These are phyloP conservation scores for Aldrovandia affinis DNA, from an alignment of 2,797 vertebrate genomes.

Conservation along the genomic window DNA sequence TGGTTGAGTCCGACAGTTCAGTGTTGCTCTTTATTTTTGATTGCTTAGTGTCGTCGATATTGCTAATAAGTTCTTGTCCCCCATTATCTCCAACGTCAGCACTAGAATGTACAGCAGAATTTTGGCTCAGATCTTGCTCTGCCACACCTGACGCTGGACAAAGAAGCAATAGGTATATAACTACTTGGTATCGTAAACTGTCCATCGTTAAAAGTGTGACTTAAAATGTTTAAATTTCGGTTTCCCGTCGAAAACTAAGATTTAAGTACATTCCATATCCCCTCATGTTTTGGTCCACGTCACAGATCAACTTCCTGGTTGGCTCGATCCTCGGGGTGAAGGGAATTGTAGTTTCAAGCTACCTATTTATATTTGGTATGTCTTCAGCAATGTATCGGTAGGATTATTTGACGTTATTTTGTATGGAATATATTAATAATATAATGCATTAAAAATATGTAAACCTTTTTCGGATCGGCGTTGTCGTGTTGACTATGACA, in stretches of 20 bases:
- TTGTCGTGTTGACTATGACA: too few relatives aligned
- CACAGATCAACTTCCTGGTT: conserved; percentile 56
- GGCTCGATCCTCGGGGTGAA: background rate
- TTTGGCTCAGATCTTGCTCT: conserved; percentile 25
- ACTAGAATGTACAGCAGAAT: conserved; percentile 28
- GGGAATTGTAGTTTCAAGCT: conserved; percentile 37
- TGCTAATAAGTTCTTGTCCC: conserved; percentile 12
- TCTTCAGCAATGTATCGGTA: background rate
- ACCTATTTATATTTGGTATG: background rate
- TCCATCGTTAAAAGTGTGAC: conserved; percentile 55
- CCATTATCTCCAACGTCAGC: conserved; percentile 5
- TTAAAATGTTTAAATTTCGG: conserved; percentile 35
- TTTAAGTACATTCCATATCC: conserved; percentile 54
- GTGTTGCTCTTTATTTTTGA: background rate
- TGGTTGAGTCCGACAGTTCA: background rate
- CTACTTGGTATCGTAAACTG: conserved; percentile 17
- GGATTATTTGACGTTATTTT: background rate
- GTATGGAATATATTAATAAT: background rate
- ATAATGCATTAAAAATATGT: background rate
- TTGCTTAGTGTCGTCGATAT: background rate
- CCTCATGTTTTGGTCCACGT: conserved; percentile 47
- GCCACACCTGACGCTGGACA: conserved; percentile 37
- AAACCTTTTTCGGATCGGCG: background rate
- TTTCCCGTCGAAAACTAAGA: conserved; percentile 38
- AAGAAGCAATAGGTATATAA: conserved; percentile 48